phyloP scores from a whole-genome alignment of 2,888 invertebrate species.

The Xanthia icteritia region DNA sequence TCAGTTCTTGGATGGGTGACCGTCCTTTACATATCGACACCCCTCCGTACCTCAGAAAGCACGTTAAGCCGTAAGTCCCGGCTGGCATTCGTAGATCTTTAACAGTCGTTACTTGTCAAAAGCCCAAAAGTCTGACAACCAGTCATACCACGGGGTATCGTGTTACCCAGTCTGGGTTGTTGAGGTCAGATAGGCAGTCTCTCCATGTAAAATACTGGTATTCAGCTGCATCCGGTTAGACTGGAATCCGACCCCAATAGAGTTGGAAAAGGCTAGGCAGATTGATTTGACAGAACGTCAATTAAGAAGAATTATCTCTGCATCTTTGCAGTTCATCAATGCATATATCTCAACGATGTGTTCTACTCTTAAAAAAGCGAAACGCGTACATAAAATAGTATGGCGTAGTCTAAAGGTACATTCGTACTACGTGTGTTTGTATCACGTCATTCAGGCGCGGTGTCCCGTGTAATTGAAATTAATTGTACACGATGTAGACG shows the following conservation, averaged over 20 bases:
- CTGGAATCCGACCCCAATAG: no score
- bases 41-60: no score
- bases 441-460: conserved; percentile 48
- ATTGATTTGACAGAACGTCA: background rate
- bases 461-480: conserved; percentile 69
- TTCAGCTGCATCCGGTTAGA: no score
- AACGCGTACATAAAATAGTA: conserved; percentile 5
- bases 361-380: conserved; percentile 15
- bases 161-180: no score
- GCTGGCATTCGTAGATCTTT: background rate
- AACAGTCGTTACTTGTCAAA: background rate
- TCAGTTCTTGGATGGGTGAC: no score
- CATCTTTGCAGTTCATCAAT: conserved; percentile 1
- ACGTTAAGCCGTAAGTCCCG: no score
- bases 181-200: no score
- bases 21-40: no score
- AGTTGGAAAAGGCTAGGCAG: background rate
- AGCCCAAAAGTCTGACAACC: background rate
- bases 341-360: background rate
- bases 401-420: background rate
- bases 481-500: conserved; percentile 61
- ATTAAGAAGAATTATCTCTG: background rate
- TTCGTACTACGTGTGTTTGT: conserved; percentile 1
- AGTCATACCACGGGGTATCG: no score
- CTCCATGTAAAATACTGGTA: no score